Conservation (phyloP, 2,888 invertebrate genomes). For the Chironomus riparius region DNA sequence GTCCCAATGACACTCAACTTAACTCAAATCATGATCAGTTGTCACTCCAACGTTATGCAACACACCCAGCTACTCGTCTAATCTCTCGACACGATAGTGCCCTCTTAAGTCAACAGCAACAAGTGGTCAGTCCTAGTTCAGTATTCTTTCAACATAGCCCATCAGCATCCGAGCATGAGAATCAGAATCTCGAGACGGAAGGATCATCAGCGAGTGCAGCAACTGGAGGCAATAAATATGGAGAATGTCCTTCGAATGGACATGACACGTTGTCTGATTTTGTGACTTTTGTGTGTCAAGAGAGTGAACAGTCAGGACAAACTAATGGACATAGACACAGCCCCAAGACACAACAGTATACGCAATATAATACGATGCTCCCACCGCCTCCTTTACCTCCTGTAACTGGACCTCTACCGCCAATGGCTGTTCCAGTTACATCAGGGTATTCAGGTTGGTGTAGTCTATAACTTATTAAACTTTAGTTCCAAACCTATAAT, state of each 20-base stretch:
- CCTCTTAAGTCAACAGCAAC: conserved; percentile 39
- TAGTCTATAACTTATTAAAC: no score
- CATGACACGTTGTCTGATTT: conserved; percentile 92
- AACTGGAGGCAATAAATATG: background rate
- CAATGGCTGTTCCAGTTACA: background rate
- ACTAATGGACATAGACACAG: conserved; percentile 38
- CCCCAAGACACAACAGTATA: conserved; percentile 68
- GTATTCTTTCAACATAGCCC: conserved; percentile 46
- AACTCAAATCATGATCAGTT: conserved; percentile 31
- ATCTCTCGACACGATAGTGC: conserved; percentile 37
- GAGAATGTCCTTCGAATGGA: conserved; percentile 38
- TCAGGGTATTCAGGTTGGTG: background rate
- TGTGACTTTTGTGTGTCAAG: conserved; percentile 94
- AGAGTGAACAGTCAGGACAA: conserved; percentile 52
- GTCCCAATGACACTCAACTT: conserved; percentile 35
- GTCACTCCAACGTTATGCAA: conserved; percentile 37
- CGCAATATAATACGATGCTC: conserved; percentile 79
- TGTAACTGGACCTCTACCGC: background rate
- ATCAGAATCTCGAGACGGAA: background rate
- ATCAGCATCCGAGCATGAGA: conserved; percentile 32
- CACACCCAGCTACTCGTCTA: conserved; percentile 33
- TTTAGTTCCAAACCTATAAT: no score
- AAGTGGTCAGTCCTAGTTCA: conserved; percentile 45
- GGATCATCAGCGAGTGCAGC: background rate
- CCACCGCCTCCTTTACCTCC: conserved; percentile 84